phyloP scores from a whole-genome alignment of 2,113 vertebrate genomes.

The Laterallus jamaicensis region DNA sequence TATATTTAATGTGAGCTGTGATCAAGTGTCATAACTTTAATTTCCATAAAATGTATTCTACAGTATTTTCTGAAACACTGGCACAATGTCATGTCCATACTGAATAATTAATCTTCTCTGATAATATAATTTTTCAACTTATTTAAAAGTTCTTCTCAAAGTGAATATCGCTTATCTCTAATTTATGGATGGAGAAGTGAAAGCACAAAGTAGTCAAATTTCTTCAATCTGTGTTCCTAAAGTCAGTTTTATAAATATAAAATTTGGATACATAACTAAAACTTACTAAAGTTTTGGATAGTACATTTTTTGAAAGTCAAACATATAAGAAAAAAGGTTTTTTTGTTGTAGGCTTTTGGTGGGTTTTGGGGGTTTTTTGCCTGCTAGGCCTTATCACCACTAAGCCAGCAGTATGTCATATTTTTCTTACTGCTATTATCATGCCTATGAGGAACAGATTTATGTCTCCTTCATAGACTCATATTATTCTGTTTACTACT shows the following conservation, averaged over 20 bases:
- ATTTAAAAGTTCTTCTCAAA: background rate
- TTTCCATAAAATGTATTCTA: background rate
- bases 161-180: background rate
- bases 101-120: background rate
- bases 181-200: background rate
- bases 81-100: background rate
- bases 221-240: background rate
- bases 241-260: background rate
- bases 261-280: background rate
- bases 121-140: background rate
- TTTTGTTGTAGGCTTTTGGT: background rate
- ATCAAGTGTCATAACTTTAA: background rate
- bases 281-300: background rate
- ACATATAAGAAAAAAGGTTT: background rate
- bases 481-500: background rate
- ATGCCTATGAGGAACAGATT: background rate
- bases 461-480: background rate
- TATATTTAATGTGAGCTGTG: background rate
- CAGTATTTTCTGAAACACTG: background rate
- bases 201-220: background rate
- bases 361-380: no score
- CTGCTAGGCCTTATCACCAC: background rate
- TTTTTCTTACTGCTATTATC: background rate
- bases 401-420: background rate
- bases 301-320: background rate